Evolutionary conservation across 23 tunicate species (phyloP).

Genomic region (Oikopleura vanhoeffeni): DNA sequence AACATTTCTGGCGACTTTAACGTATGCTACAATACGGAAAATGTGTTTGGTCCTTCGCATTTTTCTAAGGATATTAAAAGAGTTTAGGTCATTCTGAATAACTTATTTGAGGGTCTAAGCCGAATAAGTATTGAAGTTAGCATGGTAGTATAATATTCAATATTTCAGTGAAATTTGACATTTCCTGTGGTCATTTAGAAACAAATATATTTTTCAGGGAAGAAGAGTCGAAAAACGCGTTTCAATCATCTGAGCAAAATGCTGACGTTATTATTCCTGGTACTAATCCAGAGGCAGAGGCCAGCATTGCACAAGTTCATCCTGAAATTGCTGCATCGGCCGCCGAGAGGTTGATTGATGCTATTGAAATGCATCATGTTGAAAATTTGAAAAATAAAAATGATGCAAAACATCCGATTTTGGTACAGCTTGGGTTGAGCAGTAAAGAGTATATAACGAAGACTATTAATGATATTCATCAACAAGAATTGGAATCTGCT

Average conservation of each 20-base stretch:
- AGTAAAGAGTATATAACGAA: not conserved
- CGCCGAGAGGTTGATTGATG: not conserved
- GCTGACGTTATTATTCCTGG: conserved; percentile 1
- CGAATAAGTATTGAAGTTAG: no score
- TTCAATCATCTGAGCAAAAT: not conserved
- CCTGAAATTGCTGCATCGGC: not conserved
- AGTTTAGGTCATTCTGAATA: no score
- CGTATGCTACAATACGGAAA: no score
- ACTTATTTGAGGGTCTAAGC: no score
- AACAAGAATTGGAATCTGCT: conserved; percentile 10
- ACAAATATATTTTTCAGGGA: no score
- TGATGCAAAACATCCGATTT: not conserved
- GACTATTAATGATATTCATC: conserved; percentile 8
- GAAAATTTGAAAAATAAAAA: conserved; percentile 4
- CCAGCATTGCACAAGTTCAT: not conserved
- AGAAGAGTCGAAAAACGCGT: conserved; percentile 1
- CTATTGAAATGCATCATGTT: not conserved
- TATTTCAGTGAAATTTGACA: no score
- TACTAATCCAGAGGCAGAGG: not conserved
- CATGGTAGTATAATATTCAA: no score
- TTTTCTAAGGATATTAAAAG: no score
- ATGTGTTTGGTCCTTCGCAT: no score
- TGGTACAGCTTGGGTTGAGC: not conserved
- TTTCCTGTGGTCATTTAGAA: no score
- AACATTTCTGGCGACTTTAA: no score